Evolutionary conservation across 2,113 vertebrate genomes (phyloP).

Genomic region (Scortum barcoo): DNA sequence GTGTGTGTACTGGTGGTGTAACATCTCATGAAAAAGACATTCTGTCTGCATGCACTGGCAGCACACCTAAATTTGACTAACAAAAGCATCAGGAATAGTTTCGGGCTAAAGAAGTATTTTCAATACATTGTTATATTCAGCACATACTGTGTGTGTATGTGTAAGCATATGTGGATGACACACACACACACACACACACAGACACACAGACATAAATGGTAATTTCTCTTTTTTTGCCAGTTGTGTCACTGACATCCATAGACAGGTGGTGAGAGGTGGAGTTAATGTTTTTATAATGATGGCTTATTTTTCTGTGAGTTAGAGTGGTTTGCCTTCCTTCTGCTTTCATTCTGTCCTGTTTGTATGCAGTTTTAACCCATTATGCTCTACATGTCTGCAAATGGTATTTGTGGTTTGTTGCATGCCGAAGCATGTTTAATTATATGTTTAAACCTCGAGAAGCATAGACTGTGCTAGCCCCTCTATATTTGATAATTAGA

Average conservation of each 20-base stretch:
- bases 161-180: neutral
- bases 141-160: neutral
- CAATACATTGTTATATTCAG: neutral
- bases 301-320: neutral
- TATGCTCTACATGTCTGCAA: neutral
- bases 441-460: neutral
- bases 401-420: neutral
- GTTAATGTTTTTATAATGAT: neutral
- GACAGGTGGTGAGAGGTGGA: neutral
- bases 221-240: neutral
- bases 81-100: constrained; percentile 11
- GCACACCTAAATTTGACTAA: neutral
- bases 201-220: neutral
- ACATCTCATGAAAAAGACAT: constrained; percentile 62
- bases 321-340: neutral
- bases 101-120: neutral
- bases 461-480: neutral
- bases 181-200: neutral
- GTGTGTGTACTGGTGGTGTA: constrained; percentile 19
- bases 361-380: neutral
- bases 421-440: neutral
- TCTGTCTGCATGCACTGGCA: constrained; percentile 14
- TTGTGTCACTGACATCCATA: neutral
- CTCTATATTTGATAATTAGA: neutral
- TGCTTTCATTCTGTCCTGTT: neutral